A percentile compares a stretch with the other conserved stretches of the same genome.
Conservation (phyloP, 2,888 invertebrate species). For the Amorpha juglandis region DNA sequence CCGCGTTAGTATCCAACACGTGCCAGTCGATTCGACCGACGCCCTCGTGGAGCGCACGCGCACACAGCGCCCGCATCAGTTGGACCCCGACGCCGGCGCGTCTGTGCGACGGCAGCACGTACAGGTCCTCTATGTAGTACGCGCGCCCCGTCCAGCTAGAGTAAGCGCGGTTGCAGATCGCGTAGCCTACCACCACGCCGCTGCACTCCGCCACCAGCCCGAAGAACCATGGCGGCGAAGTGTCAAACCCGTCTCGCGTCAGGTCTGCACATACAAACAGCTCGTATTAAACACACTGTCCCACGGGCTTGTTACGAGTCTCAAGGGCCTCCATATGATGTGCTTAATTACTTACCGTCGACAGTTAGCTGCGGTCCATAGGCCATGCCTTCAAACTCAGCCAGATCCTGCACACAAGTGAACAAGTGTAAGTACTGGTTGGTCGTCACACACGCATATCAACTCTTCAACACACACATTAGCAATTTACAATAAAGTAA, state of each 20-base stretch:
- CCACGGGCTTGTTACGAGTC: too few relatives aligned
- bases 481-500: too few relatives aligned
- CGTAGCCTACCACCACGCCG: slow-evolving; percentile 87
- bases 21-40: slow-evolving; percentile 90
- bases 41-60: slow-evolving; percentile 56
- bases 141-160: slow-evolving; percentile 94
- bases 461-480: too few relatives aligned
- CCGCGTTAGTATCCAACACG: slow-evolving; percentile 89
- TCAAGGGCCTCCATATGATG: neutral
- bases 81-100: slow-evolving; percentile 85
- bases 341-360: slow-evolving; percentile 61
- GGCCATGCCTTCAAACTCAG: slow-evolving; percentile 86
- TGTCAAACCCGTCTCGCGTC: slow-evolving; percentile 88
- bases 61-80: slow-evolving; percentile 80
- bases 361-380: slow-evolving; percentile 84
- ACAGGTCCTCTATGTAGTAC: slow-evolving; percentile 93
- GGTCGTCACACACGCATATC: too few relatives aligned
- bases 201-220: slow-evolving; percentile 85
- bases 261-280: slow-evolving; percentile 72
- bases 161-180: slow-evolving; percentile 91
- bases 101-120: slow-evolving; percentile 87
- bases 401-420: slow-evolving; percentile 82
- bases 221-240: slow-evolving; percentile 84
- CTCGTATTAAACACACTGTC: neutral
- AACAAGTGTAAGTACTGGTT: neutral